A percentile compares a stretch with the other conserved stretches of the same genome.
These are phyloP conservation scores for Buceros bicornis DNA, from an alignment of 2,797 vertebrate genomes.

Conservation along the genomic window DNA sequence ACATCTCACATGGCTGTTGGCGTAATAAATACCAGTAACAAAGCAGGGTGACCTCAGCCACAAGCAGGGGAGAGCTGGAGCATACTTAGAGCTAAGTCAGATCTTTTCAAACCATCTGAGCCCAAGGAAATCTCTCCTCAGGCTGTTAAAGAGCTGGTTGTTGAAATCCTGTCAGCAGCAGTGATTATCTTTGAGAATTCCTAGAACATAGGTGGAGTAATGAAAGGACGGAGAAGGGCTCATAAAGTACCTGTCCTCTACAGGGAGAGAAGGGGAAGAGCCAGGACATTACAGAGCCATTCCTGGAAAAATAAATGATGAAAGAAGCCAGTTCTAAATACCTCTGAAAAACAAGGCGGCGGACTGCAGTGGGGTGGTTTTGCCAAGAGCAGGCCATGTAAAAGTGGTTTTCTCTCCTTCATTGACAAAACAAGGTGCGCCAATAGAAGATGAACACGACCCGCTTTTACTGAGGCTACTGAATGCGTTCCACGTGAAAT, in stretches of 20 bases:
- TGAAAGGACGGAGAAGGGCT: background rate
- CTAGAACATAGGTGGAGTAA: background rate
- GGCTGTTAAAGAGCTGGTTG: background rate
- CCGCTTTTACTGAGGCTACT: background rate
- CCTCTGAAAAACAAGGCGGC: background rate
- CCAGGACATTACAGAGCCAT: background rate
- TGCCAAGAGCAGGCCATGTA: background rate
- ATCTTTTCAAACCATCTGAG: background rate
- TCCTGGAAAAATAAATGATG: background rate
- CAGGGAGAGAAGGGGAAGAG: background rate
- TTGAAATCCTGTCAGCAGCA: slow-evolving; percentile 1
- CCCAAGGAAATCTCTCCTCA: background rate
- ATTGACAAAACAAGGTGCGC: background rate
- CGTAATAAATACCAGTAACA: background rate
- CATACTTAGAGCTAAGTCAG: background rate
- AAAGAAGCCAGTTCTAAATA: background rate
- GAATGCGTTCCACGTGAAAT: background rate
- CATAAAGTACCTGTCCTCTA: background rate
- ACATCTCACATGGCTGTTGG: background rate
- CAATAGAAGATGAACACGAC: background rate
- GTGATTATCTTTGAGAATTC: background rate
- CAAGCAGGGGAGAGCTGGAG: background rate
- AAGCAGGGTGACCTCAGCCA: background rate
- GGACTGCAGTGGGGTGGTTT: background rate
- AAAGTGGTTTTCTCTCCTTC: background rate